Evolutionary conservation across 2,113 vertebrate genomes (phyloP).

Genomic region (Uria lomvia): DNA sequence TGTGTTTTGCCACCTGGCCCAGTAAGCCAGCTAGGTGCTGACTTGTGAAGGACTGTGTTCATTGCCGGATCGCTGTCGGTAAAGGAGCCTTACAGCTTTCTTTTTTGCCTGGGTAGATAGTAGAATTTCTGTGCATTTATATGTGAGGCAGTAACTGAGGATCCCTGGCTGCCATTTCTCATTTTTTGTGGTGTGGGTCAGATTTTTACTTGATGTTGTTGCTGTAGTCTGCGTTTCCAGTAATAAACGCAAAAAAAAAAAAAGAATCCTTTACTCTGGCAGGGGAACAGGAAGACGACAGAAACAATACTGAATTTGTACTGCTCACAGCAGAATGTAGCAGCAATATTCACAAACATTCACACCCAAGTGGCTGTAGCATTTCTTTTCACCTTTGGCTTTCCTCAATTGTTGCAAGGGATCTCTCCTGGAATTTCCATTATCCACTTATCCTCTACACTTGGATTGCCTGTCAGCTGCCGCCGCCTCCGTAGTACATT

Average conservation of each 20-base stretch:
- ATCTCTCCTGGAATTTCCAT: neutral
- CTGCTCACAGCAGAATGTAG: neutral
- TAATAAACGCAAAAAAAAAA: neutral
- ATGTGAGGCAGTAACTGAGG: neutral
- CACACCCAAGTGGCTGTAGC: neutral
- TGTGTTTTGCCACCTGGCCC: neutral
- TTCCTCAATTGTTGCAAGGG: neutral
- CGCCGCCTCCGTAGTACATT: neutral
- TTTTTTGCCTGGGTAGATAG: neutral
- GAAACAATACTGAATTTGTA: neutral
- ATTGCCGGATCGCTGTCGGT: neutral
- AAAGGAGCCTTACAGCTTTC: neutral
- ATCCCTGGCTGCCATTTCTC: neutral
- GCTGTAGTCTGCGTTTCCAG: neutral
- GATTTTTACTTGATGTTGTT: neutral
- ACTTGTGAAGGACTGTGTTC: neutral
- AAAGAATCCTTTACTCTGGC: neutral
- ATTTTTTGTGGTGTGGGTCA: neutral
- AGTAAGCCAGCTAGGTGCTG: neutral
- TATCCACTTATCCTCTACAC: neutral
- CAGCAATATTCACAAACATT: neutral
- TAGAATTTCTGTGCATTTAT: neutral
- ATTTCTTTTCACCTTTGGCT: neutral
- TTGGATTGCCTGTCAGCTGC: slow-evolving; percentile 5
- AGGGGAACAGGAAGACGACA: neutral